Percentiles rank a stretch among this genome's conserved stretches.
phyloP scores from a whole-genome alignment of 1,140 invertebrate species.

The Danaus plexippus region DNA sequence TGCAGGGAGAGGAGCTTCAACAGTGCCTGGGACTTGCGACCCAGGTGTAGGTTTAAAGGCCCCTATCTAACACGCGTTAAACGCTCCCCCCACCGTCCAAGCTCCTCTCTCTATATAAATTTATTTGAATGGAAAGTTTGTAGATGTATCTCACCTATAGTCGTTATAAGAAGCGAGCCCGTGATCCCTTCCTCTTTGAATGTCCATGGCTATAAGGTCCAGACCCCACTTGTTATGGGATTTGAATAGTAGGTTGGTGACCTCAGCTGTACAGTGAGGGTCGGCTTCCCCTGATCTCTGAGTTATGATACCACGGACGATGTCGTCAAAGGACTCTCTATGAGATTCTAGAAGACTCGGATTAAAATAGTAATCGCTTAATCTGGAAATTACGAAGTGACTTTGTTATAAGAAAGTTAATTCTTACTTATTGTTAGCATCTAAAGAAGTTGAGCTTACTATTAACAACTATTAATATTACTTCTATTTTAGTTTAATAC shows the following conservation, averaged over 20 bases:
- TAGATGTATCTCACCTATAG: slow-evolving; percentile 39
- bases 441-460: too few species aligned
- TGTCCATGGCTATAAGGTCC: slow-evolving; percentile 80
- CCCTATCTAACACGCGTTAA: too few species aligned
- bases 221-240: slow-evolving; percentile 73
- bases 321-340: slow-evolving; percentile 49
- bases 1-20: too few species aligned
- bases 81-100: too few species aligned
- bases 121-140: background rate
- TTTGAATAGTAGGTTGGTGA: slow-evolving; percentile 90
- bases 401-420: too few species aligned
- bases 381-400: slow-evolving; percentile 30
- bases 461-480: too few species aligned
- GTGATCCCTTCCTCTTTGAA: slow-evolving; percentile 81
- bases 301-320: slow-evolving; percentile 48
- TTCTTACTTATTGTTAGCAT: too few species aligned
- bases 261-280: slow-evolving; percentile 81
- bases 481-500: too few species aligned
- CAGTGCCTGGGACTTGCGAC: too few species aligned
- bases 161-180: slow-evolving; percentile 75
- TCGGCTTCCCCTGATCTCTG: slow-evolving; percentile 73
- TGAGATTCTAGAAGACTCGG: slow-evolving; percentile 52
- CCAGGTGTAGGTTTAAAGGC: too few species aligned
- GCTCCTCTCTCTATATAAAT: too few species aligned
- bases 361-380: slow-evolving; percentile 63